phyloP scores from a whole-genome alignment of 2,797 vertebrate genomes.

The Urocyon cinereoargenteus region DNA sequence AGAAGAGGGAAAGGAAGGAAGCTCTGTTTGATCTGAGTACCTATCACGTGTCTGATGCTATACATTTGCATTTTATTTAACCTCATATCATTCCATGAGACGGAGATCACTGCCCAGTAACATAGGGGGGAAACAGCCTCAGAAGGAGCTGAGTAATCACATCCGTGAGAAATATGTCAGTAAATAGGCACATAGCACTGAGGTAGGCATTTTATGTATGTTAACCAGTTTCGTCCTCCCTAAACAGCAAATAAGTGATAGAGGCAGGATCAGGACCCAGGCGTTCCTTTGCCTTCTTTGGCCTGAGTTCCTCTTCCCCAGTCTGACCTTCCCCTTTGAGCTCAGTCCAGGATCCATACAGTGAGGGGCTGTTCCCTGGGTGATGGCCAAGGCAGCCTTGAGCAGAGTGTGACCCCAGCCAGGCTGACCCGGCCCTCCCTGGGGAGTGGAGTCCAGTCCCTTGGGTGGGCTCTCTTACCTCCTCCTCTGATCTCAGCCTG shows the following conservation, averaged over 20 bases:
- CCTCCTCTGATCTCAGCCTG: background rate
- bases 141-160: background rate
- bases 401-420: background rate
- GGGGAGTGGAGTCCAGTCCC: background rate
- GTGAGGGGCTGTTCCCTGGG: background rate
- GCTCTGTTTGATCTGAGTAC: background rate
- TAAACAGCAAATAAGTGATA: background rate
- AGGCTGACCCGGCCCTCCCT: background rate
- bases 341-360: background rate
- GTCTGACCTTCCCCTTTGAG: background rate
- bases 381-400: background rate
- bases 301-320: background rate
- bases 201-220: background rate
- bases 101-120: background rate
- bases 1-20: background rate
- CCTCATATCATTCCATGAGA: background rate
- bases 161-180: background rate
- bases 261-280: conserved; percentile 5
- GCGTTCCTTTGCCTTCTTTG: background rate
- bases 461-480: background rate
- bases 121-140: background rate
- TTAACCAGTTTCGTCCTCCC: background rate
- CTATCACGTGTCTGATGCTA: background rate
- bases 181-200: background rate
- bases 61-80: background rate